These are phyloP conservation scores for Melieria picta DNA, from an alignment of 2,888 invertebrate genomes.

Conservation along the genomic window DNA sequence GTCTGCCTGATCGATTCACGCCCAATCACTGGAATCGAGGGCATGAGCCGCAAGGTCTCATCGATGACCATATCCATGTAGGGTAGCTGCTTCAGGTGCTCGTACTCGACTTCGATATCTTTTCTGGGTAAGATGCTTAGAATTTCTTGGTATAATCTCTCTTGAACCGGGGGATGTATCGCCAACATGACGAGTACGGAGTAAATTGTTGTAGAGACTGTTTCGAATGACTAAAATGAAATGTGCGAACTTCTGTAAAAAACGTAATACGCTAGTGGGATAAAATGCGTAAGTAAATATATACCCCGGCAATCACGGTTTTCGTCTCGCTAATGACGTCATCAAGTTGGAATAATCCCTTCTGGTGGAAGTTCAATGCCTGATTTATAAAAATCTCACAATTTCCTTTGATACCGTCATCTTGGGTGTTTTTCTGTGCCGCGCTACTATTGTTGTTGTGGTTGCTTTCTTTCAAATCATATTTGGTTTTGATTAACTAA, in stretches of 20 bases:
- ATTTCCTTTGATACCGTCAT: conserved; percentile 32
- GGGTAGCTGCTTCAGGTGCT: conserved; percentile 42
- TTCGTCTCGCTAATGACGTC: conserved; percentile 48
- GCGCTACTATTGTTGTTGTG: neutral
- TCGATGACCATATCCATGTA: conserved; percentile 50
- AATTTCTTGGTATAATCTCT: conserved; percentile 48
- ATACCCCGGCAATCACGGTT: conserved; percentile 48
- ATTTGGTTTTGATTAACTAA: conserved; percentile 6
- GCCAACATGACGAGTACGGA: conserved; percentile 47
- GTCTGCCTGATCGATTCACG: conserved; percentile 39
- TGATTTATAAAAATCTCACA: conserved; percentile 46
- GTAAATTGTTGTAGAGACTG: conserved; percentile 47
- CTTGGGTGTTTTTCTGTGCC: neutral
- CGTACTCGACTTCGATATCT: conserved; percentile 34
- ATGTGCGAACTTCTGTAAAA: neutral
- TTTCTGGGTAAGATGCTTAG: conserved; percentile 35
- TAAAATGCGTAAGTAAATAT: conserved; percentile 13
- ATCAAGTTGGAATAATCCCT: conserved; percentile 43
- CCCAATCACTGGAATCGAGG: conserved; percentile 48
- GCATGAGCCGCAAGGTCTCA: conserved; percentile 48
- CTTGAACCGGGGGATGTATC: conserved; percentile 50
- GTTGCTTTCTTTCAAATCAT: neutral
- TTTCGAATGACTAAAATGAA: conserved; percentile 48
- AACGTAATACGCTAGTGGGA: neutral
- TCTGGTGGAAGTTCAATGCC: conserved; percentile 45